Evolutionary conservation across 2,113 vertebrate genomes (phyloP).

Genomic region (Protomyctophum bolini): DNA sequence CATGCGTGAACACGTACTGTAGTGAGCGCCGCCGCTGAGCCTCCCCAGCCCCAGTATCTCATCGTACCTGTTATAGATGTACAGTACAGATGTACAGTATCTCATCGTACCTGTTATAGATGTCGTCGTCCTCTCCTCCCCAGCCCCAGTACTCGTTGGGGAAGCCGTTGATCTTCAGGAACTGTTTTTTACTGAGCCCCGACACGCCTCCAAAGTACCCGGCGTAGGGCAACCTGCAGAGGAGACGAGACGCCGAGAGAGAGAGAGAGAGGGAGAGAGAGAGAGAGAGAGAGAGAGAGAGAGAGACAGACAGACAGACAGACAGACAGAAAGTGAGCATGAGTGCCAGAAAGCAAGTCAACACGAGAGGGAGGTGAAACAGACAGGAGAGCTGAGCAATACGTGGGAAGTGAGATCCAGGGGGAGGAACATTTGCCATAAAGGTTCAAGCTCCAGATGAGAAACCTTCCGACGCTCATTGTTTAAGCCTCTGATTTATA

Average conservation of each 20-base stretch:
- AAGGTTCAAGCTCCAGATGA: no score
- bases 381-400: not conserved
- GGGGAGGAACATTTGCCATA: no score
- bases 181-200: slow-evolving; percentile 96
- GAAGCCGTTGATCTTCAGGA: slow-evolving; percentile 98
- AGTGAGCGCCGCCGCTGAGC: slow-evolving; percentile 45
- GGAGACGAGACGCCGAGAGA: not conserved
- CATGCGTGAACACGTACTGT: no score
- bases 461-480: no score
- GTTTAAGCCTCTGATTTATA: no score
- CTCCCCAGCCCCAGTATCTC: no score
- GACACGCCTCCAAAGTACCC: slow-evolving; percentile 98
- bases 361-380: not conserved
- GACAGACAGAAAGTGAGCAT: not conserved
- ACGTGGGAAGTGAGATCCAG: no score
- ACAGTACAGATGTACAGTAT: slow-evolving; percentile 74
- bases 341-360: not conserved
- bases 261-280: slow-evolving; percentile 1
- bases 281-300: not conserved
- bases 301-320: no score
- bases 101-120: slow-evolving; percentile 91
- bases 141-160: slow-evolving; percentile 99
- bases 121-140: slow-evolving; percentile 99
- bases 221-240: slow-evolving; percentile 89
- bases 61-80: slow-evolving; percentile 94